phyloP scores from a whole-genome alignment of 1,140 invertebrate genomes.

The Tribolium madens region DNA sequence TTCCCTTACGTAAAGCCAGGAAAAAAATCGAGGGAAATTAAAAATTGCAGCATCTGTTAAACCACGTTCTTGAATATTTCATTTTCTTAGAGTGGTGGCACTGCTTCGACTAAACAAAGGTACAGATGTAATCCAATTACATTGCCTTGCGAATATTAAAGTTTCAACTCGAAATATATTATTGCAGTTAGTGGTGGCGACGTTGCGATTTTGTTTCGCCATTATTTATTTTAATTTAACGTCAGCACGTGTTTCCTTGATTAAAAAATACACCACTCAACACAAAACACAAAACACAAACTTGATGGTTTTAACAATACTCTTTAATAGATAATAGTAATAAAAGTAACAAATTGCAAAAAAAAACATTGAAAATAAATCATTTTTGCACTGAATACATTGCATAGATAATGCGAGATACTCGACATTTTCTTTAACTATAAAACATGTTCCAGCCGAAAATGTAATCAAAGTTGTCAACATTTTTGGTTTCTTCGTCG shows the following conservation, averaged over 20 bases:
- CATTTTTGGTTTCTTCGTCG: neutral
- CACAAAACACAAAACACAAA: too few species aligned
- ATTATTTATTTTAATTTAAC: conserved; percentile 56
- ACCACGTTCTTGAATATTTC: conserved; percentile 54
- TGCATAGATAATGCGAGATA: too few species aligned
- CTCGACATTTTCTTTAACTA: too few species aligned
- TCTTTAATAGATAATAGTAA: too few species aligned
- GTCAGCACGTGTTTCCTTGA: conserved; percentile 22
- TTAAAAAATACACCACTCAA: conserved; percentile 4
- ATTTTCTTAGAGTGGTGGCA: conserved; percentile 54
- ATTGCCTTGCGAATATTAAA: conserved; percentile 55
- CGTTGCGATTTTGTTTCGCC: conserved; percentile 29
- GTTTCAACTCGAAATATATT: conserved; percentile 55
- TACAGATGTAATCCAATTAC: conserved; percentile 59
- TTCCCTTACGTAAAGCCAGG: conserved; percentile 39
- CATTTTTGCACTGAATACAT: too few species aligned
- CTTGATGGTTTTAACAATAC: too few species aligned
- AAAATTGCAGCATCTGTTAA: conserved; percentile 48
- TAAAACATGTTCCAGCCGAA: neutral
- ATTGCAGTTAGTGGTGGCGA: conserved; percentile 49
- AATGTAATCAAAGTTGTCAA: neutral
- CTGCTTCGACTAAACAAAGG: conserved; percentile 53
- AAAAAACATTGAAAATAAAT: too few species aligned
- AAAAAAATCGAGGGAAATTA: conserved; percentile 44
- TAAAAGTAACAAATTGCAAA: too few species aligned